Evolutionary conservation across 1,140 invertebrate species (phyloP), one percentile per base, ranked within the genome.

Genomic region (Bombus affinis): DNA sequence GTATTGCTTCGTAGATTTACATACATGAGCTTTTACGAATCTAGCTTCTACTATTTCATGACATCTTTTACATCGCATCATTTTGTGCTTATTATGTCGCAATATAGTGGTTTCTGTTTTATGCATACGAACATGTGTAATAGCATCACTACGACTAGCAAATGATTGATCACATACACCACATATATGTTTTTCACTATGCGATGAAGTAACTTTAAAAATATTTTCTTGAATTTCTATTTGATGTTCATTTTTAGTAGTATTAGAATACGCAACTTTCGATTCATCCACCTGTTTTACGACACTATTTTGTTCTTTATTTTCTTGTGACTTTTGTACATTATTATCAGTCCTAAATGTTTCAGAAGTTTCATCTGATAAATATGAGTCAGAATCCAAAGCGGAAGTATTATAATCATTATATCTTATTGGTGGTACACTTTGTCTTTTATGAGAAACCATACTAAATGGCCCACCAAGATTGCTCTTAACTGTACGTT

Each of bases 41-140:
- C 88, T 88, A 0, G 94, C 93, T 8, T 94, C 94, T 0, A 95
- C 94, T 65, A 95, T 93, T 44, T 93, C 93, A 18, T 95, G 94
- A 35, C 94, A 95, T 37, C 93, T 88, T 66, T 94, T 95, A 57
- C 95, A 95, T 12, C 95, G 89, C 94, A 95, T 95, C 53, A 92
- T 90, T 65, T 92, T 92, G 37, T 83, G 87, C 47, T 93, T 92
- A 3, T 37, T 71, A 1, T 77, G 65, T 25, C 66, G 86, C 10
- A 53, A 37, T 47, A 13, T 65, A 10, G 13, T 47, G 2, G 72
- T n/a, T 8, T 77, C 71, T 2, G 71, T 32, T 76, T 92, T 93
- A 57, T 95, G 94, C 22, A 72, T 81, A 1, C 89, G 90, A 9
- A 94, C 86, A 47, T 95, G 95, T 4, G 65, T 74, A 53, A 93